These are phyloP conservation scores for Bos javanicus DNA, from an alignment of 2,113 vertebrate species.

Conservation along the genomic window DNA sequence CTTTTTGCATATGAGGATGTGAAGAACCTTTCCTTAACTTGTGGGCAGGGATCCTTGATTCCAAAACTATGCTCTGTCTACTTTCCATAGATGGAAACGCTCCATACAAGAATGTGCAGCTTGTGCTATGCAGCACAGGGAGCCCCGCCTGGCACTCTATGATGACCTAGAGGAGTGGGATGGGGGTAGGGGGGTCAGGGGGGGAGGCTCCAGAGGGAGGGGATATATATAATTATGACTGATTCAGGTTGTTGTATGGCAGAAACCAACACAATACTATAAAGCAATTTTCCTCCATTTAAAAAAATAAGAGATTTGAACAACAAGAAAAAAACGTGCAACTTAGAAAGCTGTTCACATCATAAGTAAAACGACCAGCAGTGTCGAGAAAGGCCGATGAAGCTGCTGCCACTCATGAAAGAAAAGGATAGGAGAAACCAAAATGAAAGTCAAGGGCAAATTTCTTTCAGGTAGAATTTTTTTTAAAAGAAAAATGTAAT, in stretches of 20 bases:
- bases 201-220: neutral
- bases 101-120: neutral
- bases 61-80: neutral
- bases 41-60: neutral
- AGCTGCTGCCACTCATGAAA: neutral
- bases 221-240: no score
- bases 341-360: neutral
- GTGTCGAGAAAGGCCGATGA: neutral
- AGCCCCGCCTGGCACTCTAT: neutral
- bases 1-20: neutral
- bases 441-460: neutral
- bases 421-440: neutral
- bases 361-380: neutral
- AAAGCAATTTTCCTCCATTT: neutral
- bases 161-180: neutral
- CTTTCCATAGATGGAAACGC: neutral
- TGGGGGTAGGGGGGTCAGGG: neutral
- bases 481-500: neutral
- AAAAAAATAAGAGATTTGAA: neutral
- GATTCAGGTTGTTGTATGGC: neutral
- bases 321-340: neutral
- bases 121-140: neutral
- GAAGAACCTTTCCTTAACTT: neutral
- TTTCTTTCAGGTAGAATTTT: neutral
- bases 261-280: neutral